Evolutionary conservation across 2,888 invertebrate genomes (phyloP).

Genomic region (Limnephilus marmoratus): DNA sequence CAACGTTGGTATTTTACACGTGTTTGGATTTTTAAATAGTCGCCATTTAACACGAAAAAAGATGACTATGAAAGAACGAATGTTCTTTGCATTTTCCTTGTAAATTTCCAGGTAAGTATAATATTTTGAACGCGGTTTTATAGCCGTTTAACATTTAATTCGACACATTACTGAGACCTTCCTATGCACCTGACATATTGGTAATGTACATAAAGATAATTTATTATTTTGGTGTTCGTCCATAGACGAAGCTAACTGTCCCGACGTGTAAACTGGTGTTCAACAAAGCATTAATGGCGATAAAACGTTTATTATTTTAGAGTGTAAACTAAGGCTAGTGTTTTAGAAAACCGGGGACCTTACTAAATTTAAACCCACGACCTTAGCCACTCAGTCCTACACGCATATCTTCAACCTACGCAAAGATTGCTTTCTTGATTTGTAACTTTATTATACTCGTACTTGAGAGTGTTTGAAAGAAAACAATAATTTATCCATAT

Average conservation of each 20-base stretch:
- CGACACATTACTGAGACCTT: too few species aligned
- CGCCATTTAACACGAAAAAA: too few species aligned
- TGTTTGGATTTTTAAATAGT: too few species aligned
- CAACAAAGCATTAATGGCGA: background rate
- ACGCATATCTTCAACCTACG: background rate
- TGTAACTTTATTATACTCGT: background rate
- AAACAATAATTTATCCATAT: background rate
- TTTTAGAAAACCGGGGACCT: background rate
- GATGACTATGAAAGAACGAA: too few species aligned
- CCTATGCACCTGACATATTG: background rate
- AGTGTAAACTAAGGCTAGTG: background rate
- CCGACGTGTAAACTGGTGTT: background rate
- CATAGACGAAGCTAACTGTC: background rate
- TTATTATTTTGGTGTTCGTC: background rate
- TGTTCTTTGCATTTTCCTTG: too few species aligned
- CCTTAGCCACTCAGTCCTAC: background rate
- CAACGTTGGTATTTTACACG: too few species aligned
- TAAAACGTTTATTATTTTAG: background rate
- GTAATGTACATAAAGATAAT: background rate
- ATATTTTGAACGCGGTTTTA: too few species aligned
- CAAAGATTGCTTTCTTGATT: background rate
- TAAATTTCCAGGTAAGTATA: too few species aligned
- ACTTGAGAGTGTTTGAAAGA: background rate
- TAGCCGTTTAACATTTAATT: too few species aligned
- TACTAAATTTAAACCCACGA: background rate